phyloP scores from a whole-genome alignment of 2,113 vertebrate genomes.

The Coturnix japonica region DNA sequence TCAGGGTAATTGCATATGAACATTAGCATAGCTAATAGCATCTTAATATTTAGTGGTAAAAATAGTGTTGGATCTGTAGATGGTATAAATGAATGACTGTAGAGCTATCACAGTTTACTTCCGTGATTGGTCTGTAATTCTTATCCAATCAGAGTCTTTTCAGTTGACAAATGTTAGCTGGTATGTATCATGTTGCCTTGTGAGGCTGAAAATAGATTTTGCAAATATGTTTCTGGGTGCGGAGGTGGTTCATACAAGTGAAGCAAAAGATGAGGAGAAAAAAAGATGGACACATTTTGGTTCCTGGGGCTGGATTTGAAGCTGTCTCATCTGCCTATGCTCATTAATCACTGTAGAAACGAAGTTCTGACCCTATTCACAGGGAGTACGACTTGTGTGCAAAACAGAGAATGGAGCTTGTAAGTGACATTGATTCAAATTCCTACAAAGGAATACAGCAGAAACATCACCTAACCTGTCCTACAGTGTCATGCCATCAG shows the following conservation, averaged over 20 bases:
- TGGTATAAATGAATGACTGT: constrained; percentile 45
- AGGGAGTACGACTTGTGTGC: not conserved
- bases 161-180: constrained; percentile 25
- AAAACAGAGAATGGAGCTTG: not conserved
- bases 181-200: constrained; percentile 47
- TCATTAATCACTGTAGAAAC: constrained; percentile 34
- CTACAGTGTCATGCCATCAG: not conserved
- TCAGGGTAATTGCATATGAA: not conserved
- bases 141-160: constrained; percentile 51
- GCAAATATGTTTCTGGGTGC: constrained; percentile 62
- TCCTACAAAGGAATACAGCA: not conserved
- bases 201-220: constrained; percentile 66
- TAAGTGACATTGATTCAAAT: not conserved
- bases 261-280: constrained; percentile 22
- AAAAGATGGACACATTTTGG: constrained; percentile 33
- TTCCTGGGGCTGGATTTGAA: constrained; percentile 1
- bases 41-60: constrained; percentile 41
- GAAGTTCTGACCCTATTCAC: not conserved
- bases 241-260: constrained; percentile 53
- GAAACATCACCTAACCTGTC: not conserved
- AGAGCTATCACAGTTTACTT: constrained; percentile 54
- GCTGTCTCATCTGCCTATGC: constrained; percentile 29
- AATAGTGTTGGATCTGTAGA: constrained; percentile 37
- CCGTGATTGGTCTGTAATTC: constrained; percentile 40
- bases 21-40: constrained; percentile 35